Evolutionary conservation across 1,140 invertebrate genomes (phyloP).

Genomic region (Myzus persicae): DNA sequence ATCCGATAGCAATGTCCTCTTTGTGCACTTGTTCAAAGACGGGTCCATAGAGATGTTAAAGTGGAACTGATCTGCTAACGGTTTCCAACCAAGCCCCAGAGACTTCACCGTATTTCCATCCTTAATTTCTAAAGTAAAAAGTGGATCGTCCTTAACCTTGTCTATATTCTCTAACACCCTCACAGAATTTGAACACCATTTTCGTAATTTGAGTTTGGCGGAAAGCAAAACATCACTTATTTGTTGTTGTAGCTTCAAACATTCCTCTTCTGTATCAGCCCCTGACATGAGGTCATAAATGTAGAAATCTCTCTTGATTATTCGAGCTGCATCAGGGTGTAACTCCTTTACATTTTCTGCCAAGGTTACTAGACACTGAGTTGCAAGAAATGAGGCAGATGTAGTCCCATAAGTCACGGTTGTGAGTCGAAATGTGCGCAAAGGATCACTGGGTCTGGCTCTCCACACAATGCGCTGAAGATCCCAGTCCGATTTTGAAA

Average conservation of each 20-base stretch:
- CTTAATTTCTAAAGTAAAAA: neutral
- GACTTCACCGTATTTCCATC: neutral
- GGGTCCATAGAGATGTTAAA: neutral
- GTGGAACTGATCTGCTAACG: neutral
- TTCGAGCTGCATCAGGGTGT: no score
- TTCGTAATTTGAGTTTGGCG: neutral
- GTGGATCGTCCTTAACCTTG: neutral
- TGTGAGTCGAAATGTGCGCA: neutral
- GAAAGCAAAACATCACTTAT: neutral
- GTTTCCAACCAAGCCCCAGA: neutral
- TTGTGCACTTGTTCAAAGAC: neutral
- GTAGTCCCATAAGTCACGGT: conserved; percentile 35
- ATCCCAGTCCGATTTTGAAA: neutral
- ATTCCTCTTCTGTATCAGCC: neutral
- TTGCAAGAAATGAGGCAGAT: neutral
- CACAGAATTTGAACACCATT: neutral
- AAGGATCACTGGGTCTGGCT: neutral
- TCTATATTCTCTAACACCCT: neutral
- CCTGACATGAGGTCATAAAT: no score
- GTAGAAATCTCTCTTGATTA: no score
- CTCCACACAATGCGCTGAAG: neutral
- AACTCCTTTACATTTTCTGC: neutral
- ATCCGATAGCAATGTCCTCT: neutral
- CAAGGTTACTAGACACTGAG: neutral
- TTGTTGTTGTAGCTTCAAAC: neutral